A percentile compares a stretch with the other conserved stretches of the same genome.
Conservation (phyloP, 64 coral and sea anemone species). For the Montipora sp. region DNA sequence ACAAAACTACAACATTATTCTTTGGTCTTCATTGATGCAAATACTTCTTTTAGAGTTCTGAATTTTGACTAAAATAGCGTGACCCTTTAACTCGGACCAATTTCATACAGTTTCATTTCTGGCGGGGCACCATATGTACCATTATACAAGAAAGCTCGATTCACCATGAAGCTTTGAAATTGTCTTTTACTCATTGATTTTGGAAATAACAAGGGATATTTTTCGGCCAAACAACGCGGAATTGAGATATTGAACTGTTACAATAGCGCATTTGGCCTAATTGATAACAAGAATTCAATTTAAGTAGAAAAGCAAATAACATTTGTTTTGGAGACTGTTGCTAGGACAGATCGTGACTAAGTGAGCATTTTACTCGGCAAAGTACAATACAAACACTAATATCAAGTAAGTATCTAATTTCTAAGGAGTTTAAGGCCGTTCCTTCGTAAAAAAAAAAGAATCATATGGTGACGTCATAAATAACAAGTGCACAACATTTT, state of each 20-base stretch:
- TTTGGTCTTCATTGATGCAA: too few relatives aligned
- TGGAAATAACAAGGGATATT: not conserved
- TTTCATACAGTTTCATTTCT: too few relatives aligned
- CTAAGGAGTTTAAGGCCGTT: not conserved
- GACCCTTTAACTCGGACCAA: too few relatives aligned
- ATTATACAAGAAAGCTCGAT: too few relatives aligned
- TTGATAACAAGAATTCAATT: not conserved
- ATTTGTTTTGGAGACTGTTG: slow-evolving; percentile 55
- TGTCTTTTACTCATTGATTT: too few relatives aligned
- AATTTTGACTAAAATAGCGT: too few relatives aligned
- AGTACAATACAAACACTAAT: not conserved
- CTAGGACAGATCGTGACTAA: slow-evolving; percentile 15
- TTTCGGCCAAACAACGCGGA: not conserved
- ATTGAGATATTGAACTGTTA: not conserved
- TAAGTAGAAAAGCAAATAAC: not conserved
- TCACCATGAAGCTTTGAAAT: too few relatives aligned
- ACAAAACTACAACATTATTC: too few relatives aligned
- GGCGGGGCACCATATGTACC: too few relatives aligned
- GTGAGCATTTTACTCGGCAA: not conserved
- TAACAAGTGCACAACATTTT: too few relatives aligned
- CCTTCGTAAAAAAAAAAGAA: not conserved
- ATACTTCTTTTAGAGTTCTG: too few relatives aligned
- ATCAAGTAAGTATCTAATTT: not conserved
- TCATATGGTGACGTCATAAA: not conserved
- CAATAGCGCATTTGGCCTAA: not conserved